A percentile compares a stretch with the other conserved stretches of the same genome.
Conservation (phyloP, 2,113 vertebrate genomes). For the Silurus glanis region DNA sequence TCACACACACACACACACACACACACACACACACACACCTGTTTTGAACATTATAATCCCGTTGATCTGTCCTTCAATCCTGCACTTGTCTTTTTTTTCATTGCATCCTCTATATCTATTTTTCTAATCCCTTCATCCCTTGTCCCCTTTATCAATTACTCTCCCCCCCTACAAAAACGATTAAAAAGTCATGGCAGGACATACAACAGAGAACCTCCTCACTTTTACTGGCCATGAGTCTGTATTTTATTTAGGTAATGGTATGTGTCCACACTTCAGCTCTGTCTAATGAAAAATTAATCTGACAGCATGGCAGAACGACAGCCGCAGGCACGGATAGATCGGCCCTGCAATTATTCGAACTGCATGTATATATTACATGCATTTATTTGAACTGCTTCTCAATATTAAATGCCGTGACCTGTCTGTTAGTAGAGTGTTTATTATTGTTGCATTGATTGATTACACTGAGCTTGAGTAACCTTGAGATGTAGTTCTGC, state of each 20-base stretch:
- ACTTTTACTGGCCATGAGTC: background rate
- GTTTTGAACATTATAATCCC: background rate
- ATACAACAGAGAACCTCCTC: slow-evolving; percentile 5
- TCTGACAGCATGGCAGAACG: slow-evolving; percentile 6
- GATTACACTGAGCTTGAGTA: background rate
- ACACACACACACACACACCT: slow-evolving; percentile 8
- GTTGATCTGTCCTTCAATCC: slow-evolving; percentile 16
- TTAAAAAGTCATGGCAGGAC: slow-evolving; percentile 8
- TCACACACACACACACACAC: background rate
- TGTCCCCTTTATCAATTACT: slow-evolving; percentile 34
- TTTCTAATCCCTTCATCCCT: slow-evolving; percentile 23
- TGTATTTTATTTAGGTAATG: background rate
- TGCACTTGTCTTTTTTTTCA: background rate
- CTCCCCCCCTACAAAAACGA: slow-evolving; percentile 28
- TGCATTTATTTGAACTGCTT: background rate
- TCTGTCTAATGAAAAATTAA: slow-evolving; percentile 14
- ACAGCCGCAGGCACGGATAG: background rate
- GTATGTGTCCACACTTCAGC: background rate
- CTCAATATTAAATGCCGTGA: background rate
- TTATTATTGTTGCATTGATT: background rate
- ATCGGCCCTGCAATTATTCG: background rate
- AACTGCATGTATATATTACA: background rate
- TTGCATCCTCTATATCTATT: background rate
- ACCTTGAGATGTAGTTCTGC: slow-evolving; percentile 31
- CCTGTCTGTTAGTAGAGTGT: background rate